phyloP scores from a whole-genome alignment of 2,888 invertebrate species.

The Cistogaster globosa region DNA sequence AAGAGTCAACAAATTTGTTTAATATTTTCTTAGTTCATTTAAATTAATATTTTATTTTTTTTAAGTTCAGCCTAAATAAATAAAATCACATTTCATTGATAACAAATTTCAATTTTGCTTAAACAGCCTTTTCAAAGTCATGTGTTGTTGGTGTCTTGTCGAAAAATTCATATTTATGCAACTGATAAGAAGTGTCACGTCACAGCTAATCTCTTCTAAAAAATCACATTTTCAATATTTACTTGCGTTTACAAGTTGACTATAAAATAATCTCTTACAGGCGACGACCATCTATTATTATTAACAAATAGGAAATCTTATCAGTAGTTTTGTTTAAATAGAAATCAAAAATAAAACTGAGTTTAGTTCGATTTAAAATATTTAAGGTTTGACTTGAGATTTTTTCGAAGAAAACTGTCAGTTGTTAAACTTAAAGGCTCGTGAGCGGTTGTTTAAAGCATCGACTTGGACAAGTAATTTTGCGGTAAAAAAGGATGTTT shows the following conservation, averaged over 20 bases:
- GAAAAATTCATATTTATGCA: neutral
- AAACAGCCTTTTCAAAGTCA: conserved; percentile 27
- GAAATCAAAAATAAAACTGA: neutral
- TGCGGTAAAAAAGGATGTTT: conserved; percentile 5
- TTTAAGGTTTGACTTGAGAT: neutral
- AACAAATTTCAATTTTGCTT: neutral
- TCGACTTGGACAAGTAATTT: neutral
- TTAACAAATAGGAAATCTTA: conserved; percentile 18
- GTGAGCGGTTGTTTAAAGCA: conserved; percentile 31
- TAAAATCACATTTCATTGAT: conserved; percentile 4
- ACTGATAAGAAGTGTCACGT: conserved; percentile 14
- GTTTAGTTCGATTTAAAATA: neutral
- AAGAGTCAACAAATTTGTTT: no score
- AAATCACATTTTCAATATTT: conserved; percentile 30
- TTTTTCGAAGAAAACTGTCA: conserved; percentile 10
- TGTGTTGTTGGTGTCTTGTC: neutral
- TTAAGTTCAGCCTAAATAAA: neutral
- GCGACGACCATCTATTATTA: neutral
- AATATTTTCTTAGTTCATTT: no score
- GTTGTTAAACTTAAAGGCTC: conserved; percentile 41
- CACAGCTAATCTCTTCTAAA: conserved; percentile 1
- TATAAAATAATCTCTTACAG: neutral
- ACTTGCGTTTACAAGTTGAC: conserved; percentile 8
- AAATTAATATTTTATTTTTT: neutral
- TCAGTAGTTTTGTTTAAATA: conserved; percentile 34